phyloP scores from a whole-genome alignment of 2,797 vertebrate species.

The Rhinogobio ventralis region DNA sequence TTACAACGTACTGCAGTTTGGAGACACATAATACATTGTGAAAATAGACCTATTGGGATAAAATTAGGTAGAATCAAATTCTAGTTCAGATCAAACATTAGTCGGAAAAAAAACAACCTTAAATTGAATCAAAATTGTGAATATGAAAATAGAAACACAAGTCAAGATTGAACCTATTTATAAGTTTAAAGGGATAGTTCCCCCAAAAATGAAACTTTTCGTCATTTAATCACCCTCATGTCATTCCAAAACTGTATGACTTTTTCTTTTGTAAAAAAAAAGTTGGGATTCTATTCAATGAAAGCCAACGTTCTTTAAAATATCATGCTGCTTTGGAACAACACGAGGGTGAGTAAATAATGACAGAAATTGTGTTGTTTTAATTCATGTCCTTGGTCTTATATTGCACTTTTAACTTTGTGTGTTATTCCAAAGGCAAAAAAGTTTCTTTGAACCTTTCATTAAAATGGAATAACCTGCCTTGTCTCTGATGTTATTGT shows the following conservation, averaged over 20 bases:
- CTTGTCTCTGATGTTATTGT: slow-evolving; percentile 13
- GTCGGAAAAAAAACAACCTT: neutral
- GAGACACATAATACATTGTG: neutral
- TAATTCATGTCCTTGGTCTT: neutral
- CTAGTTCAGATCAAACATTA: neutral
- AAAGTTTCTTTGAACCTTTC: neutral
- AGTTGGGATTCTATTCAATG: neutral
- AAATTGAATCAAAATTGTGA: neutral
- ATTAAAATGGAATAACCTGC: neutral
- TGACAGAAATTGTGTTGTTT: neutral
- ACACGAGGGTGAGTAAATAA: neutral
- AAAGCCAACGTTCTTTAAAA: neutral
- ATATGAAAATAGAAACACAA: neutral
- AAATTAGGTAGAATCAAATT: neutral
- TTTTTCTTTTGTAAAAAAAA: too few species aligned
- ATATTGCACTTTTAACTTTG: neutral
- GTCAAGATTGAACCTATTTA: too few species aligned
- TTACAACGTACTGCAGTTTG: neutral
- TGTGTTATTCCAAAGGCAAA: neutral
- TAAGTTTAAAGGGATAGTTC: neutral
- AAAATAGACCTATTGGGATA: neutral
- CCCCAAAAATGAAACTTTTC: neutral
- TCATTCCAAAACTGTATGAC: neutral
- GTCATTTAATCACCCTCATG: neutral
- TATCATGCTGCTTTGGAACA: neutral